These are phyloP conservation scores for Scaptomyza tumidula DNA, from an alignment of 2,888 invertebrate genomes.

Conservation along the genomic window DNA sequence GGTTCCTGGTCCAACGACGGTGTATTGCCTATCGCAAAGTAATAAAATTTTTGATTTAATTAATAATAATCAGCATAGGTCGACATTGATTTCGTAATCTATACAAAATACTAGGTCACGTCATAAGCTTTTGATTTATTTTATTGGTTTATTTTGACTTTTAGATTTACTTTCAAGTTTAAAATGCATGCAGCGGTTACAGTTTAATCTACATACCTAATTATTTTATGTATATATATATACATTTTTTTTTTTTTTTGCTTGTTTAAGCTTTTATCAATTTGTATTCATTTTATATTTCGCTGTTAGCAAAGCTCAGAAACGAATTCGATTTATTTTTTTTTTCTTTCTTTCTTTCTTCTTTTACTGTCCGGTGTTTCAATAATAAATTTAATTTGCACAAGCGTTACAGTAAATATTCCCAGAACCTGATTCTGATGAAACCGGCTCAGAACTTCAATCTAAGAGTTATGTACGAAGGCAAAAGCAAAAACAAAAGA, in stretches of 20 bases:
- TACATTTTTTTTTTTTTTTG: background rate
- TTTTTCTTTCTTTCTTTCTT: no score
- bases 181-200: background rate
- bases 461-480: constrained; percentile 41
- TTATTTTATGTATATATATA: background rate
- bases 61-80: constrained; percentile 32
- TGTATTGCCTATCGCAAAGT: constrained; percentile 85
- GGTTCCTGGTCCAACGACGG: constrained; percentile 91
- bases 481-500: constrained; percentile 9
- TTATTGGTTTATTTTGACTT: constrained; percentile 8
- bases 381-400: constrained; percentile 33
- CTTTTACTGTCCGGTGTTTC: background rate
- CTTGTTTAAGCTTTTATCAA: constrained; percentile 14
- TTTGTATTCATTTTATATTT: background rate
- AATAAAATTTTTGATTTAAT: constrained; percentile 8
- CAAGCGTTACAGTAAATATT: constrained; percentile 43
- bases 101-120: constrained; percentile 23
- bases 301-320: background rate
- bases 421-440: constrained; percentile 59
- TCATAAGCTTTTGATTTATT: constrained; percentile 12
- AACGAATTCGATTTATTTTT: background rate
- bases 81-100: constrained; percentile 21
- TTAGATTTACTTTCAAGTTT: background rate
- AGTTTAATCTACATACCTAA: constrained; percentile 19
- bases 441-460: constrained; percentile 48